A percentile compares a stretch with the other conserved stretches of the same genome.
Conservation (phyloP, 2,113 vertebrate genomes). For the Isurus oxyrinchus region DNA sequence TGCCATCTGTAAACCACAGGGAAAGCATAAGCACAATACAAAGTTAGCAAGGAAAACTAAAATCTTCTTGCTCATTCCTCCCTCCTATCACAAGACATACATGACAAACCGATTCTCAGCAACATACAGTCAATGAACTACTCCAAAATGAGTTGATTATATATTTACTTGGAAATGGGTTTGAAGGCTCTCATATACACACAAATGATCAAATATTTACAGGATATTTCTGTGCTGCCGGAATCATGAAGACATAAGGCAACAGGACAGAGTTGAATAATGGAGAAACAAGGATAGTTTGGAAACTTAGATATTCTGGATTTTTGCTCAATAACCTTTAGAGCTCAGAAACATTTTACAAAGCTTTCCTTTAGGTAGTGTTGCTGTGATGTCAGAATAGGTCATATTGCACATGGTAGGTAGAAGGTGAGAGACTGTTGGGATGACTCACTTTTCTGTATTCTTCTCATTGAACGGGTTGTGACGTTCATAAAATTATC, state of each 20-base stretch:
- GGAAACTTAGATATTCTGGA: not conserved
- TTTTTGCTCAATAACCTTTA: not conserved
- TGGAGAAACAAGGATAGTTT: not conserved
- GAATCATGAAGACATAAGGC: not conserved
- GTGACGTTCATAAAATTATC: not conserved
- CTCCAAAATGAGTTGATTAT: not conserved
- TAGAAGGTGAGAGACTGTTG: not conserved
- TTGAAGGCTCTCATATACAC: not conserved
- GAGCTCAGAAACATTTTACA: not conserved
- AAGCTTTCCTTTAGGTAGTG: not conserved
- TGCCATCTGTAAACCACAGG: not conserved
- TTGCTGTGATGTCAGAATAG: not conserved
- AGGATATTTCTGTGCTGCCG: not conserved
- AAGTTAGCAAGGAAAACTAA: slow-evolving; percentile 1
- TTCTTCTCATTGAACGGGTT: not conserved
- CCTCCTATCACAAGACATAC: not conserved
- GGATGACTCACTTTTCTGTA: not conserved
- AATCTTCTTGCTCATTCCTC: not conserved
- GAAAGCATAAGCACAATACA: not conserved
- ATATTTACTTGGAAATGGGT: not conserved
- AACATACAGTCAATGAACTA: not conserved
- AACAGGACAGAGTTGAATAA: not conserved
- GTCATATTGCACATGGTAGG: not conserved
- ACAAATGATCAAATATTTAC: not conserved
- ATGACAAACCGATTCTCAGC: not conserved